phyloP scores from a whole-genome alignment of 2,113 vertebrate species.

The Eira barbara region DNA sequence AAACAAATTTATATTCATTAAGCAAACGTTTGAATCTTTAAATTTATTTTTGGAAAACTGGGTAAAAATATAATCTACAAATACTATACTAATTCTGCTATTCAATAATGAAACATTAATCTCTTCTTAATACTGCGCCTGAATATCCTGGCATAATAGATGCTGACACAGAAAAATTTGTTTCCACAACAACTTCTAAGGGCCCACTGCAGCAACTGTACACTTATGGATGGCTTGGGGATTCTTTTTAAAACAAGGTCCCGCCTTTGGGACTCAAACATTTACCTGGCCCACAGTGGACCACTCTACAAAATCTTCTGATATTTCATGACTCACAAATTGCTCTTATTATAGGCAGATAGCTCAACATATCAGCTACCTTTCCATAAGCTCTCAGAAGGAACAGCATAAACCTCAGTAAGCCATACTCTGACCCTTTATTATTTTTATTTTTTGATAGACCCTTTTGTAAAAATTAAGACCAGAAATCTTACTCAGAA shows the following conservation, averaged over 20 bases:
- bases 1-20: constrained; percentile 8
- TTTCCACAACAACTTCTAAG: background rate
- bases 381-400: background rate
- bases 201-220: background rate
- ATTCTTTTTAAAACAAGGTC: background rate
- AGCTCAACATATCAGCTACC: background rate
- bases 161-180: background rate
- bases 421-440: background rate
- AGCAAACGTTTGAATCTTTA: background rate
- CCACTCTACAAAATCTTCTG: background rate
- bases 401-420: background rate
- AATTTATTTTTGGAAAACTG: background rate
- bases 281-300: background rate
- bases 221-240: background rate
- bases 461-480: constrained; percentile 6
- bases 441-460: background rate
- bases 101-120: background rate
- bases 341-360: background rate
- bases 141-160: background rate
- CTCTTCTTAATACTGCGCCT: background rate
- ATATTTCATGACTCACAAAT: background rate
- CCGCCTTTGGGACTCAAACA: background rate
- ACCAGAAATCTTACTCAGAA: constrained; percentile 6
- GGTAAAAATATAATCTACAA: constrained; percentile 9
- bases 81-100: background rate